Evolutionary conservation across 2,113 vertebrate genomes (phyloP).

Genomic region (Antechinus stuartii): DNA sequence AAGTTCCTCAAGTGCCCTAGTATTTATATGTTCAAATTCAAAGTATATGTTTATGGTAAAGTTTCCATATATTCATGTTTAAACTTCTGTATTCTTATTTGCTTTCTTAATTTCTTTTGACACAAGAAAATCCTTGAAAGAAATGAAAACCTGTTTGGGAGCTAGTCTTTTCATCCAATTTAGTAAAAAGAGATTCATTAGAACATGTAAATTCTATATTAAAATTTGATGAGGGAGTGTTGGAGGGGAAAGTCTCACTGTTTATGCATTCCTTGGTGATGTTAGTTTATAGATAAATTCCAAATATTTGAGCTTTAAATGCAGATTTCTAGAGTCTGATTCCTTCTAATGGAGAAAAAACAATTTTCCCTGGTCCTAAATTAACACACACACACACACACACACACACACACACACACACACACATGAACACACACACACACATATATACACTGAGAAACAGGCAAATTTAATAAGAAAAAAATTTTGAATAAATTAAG

Average conservation of each 20-base stretch:
- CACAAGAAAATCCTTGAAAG: neutral
- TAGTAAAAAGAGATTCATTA: slow-evolving; percentile 28
- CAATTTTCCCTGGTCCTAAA: slow-evolving; percentile 24
- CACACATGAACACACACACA: neutral
- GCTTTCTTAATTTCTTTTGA: neutral
- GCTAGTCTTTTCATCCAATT: slow-evolving; percentile 12
- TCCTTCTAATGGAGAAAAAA: neutral
- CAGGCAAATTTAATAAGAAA: slow-evolving; percentile 2
- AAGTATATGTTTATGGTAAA: slow-evolving; percentile 4
- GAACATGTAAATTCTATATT: neutral
- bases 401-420: neutral
- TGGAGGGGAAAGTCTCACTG: neutral
- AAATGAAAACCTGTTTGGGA: slow-evolving; percentile 37
- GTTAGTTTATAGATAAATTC: neutral
- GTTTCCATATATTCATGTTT: slow-evolving; percentile 31
- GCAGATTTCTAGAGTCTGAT: slow-evolving; percentile 1
- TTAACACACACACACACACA: neutral
- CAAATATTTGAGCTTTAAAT: slow-evolving; percentile 38
- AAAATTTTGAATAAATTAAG: neutral
- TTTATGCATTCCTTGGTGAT: slow-evolving; percentile 8
- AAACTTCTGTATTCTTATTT: slow-evolving; percentile 61
- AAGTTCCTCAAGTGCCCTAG: slow-evolving; percentile 44
- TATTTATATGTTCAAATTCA: slow-evolving; percentile 64
- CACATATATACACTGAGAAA: neutral
- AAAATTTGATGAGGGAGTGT: slow-evolving; percentile 31